A percentile compares a stretch with the other conserved stretches of the same genome.
phyloP scores from a whole-genome alignment of 2,797 vertebrate species.

The Sorex maritimensis region DNA sequence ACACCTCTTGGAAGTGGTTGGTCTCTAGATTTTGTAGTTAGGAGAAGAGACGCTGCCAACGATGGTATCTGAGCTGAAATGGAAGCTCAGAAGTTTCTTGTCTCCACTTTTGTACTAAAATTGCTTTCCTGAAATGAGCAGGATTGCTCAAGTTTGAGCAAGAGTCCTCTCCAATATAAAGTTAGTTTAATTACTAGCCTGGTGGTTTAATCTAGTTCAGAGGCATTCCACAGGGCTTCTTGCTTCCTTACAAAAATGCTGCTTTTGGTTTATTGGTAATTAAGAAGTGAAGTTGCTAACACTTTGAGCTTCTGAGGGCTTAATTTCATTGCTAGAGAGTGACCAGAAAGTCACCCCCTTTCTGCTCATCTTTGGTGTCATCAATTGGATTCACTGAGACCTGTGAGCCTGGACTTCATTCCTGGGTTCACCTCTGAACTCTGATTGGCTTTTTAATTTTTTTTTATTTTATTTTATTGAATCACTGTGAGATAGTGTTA shows the following conservation, averaged over 20 bases:
- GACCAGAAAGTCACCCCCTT: not conserved
- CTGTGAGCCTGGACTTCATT: not conserved
- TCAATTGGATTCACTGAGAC: not conserved
- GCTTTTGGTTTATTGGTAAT: constrained; percentile 73
- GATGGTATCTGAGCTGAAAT: constrained; percentile 63
- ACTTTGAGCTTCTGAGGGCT: constrained; percentile 41
- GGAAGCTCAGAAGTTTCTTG: constrained; percentile 76
- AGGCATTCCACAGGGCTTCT: constrained; percentile 77
- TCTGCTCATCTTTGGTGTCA: not conserved
- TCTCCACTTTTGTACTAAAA: constrained; percentile 74
- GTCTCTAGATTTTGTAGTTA: constrained; percentile 65
- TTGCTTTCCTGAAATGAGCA: constrained; percentile 80
- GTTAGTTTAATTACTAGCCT: constrained; percentile 80
- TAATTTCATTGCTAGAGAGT: not conserved
- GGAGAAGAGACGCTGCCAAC: constrained; percentile 39
- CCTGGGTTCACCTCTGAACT: not conserved
- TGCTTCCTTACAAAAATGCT: constrained; percentile 21
- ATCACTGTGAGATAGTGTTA: no score
- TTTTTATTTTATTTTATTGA: no score
- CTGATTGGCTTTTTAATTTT: no score
- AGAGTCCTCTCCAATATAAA: constrained; percentile 57
- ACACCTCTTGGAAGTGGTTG: constrained; percentile 54
- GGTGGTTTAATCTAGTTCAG: constrained; percentile 75
- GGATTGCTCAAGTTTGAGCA: constrained; percentile 82
- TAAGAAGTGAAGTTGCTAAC: constrained; percentile 67